Percentiles rank a stretch among this genome's conserved stretches.
Conservation (phyloP, 2,888 invertebrate species). For the Andrena hattorfiana region DNA sequence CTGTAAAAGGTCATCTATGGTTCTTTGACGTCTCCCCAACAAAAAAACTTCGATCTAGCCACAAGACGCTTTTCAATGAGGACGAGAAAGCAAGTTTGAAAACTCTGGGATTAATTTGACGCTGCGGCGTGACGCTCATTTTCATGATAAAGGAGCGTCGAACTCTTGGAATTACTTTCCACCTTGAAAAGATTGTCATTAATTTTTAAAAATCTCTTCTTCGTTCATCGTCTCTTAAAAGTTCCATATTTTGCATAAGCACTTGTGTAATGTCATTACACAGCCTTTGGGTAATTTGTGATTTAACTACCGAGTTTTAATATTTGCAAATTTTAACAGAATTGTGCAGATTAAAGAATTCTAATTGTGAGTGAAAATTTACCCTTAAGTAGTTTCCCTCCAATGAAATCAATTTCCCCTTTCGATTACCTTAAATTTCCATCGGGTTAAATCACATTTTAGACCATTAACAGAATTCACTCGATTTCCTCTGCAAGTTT, state of each 20-base stretch:
- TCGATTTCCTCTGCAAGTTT: not conserved
- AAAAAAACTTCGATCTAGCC: too few relatives aligned
- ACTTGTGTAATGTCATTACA: not conserved
- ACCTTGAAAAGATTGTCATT: conserved; percentile 61
- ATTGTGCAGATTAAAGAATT: too few relatives aligned
- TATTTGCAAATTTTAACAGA: too few relatives aligned
- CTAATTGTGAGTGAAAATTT: not conserved
- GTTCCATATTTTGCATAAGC: not conserved
- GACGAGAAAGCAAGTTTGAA: not conserved
- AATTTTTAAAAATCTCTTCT: conserved; percentile 28
- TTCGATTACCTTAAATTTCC: not conserved
- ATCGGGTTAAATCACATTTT: not conserved
- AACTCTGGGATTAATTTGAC: conserved; percentile 15
- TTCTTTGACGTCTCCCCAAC: not conserved
- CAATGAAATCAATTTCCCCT: conserved; percentile 16
- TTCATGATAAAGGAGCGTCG: conserved; percentile 8
- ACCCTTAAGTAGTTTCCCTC: not conserved
- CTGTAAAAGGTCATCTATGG: not conserved
- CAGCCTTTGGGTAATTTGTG: not conserved
- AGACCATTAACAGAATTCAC: not conserved
- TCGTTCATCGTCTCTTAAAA: not conserved
- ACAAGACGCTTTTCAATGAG: not conserved
- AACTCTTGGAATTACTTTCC: conserved; percentile 37
- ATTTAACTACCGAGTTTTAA: too few relatives aligned
- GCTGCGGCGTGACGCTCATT: not conserved